Percentiles rank a stretch among this genome's conserved stretches.
Conservation (phyloP, 2,888 invertebrate genomes). For the Oeneis ivallda region DNA sequence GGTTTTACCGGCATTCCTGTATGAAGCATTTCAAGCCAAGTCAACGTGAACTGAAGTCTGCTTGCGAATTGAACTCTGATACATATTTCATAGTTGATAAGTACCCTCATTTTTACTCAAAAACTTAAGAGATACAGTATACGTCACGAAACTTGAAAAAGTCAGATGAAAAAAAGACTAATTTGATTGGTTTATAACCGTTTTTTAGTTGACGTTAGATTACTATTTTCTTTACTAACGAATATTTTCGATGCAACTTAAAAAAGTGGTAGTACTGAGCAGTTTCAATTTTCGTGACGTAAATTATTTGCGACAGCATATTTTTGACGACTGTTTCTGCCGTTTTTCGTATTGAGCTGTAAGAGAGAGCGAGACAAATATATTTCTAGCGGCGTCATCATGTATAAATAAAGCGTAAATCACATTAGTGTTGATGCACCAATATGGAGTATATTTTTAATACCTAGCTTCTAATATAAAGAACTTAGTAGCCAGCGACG, state of each 20-base stretch:
- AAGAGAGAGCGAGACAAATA: conserved; percentile 34
- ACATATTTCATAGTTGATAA: conserved; percentile 9
- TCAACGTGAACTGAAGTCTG: conserved; percentile 16
- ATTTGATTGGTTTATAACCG: no score
- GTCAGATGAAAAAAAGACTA: not conserved
- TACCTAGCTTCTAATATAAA: conserved; percentile 60
- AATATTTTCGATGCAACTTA: no score
- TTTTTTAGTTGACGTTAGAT: no score
- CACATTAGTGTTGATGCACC: conserved; percentile 51
- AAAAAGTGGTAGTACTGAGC: not conserved
- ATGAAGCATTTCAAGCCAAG: conserved; percentile 38
- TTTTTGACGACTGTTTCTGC: conserved; percentile 4
- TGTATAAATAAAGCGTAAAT: conserved; percentile 18
- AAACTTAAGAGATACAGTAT: not conserved
- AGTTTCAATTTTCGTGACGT: not conserved
- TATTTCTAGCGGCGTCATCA: conserved; percentile 31
- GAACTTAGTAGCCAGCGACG: conserved; percentile 48
- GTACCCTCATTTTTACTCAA: conserved; percentile 7
- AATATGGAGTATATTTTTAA: conserved; percentile 72
- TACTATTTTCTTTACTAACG: no score
- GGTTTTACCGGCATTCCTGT: conserved; percentile 37
- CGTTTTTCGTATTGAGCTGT: conserved; percentile 26
- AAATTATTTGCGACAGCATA: not conserved
- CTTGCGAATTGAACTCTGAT: conserved; percentile 21
- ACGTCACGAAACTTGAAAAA: not conserved